Conservation (phyloP, 2,888 invertebrate species). For the Ichneumoninae sp. region DNA sequence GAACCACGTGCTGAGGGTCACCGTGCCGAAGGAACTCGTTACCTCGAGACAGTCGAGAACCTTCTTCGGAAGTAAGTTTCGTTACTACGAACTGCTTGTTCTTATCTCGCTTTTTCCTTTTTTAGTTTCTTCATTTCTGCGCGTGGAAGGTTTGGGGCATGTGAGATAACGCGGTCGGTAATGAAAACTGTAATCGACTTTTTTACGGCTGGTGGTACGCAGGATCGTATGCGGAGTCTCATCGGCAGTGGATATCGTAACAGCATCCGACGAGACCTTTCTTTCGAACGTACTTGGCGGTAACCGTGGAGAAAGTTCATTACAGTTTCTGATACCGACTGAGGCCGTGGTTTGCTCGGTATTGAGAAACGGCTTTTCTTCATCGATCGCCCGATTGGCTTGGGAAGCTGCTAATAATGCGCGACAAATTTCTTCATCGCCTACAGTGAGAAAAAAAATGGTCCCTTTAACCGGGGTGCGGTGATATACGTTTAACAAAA, state of each 20-base stretch:
- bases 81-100: slow-evolving; percentile 9
- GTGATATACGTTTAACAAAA: neutral
- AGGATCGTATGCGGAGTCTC: too few relatives aligned
- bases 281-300: too few relatives aligned
- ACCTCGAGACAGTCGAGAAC: slow-evolving; percentile 78
- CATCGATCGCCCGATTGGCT: neutral
- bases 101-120: neutral
- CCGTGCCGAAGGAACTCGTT: slow-evolving; percentile 86
- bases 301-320: neutral
- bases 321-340: neutral
- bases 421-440: neutral
- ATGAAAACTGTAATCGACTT: too few relatives aligned
- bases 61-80: slow-evolving; percentile 82
- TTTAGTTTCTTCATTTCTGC: slow-evolving; percentile 18
- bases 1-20: slow-evolving; percentile 88
- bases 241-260: too few relatives aligned
- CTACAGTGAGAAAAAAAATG: neutral
- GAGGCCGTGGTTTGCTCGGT: neutral
- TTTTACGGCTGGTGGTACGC: too few relatives aligned
- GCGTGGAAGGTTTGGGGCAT: slow-evolving; percentile 15
- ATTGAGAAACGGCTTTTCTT: neutral
- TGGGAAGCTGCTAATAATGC: neutral
- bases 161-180: too few relatives aligned
- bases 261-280: too few relatives aligned
- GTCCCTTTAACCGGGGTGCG: too few relatives aligned